These are phyloP conservation scores for Mormyrus iriodes DNA, from an alignment of 2,113 vertebrate genomes.

Conservation along the genomic window DNA sequence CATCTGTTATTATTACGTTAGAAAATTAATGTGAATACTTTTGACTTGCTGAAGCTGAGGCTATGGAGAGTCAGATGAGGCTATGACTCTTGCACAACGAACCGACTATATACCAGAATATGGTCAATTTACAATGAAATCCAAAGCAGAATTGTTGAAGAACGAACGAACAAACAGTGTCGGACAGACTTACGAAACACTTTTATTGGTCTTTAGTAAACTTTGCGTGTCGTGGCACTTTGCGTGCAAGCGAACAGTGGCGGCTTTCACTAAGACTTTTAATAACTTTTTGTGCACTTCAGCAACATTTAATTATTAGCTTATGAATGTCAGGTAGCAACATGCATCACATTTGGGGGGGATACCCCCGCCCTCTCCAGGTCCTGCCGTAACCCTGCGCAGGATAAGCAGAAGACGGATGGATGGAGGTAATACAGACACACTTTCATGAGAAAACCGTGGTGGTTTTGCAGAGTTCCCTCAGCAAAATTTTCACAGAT, in stretches of 20 bases:
- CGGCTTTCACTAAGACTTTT: not conserved
- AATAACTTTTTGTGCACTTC: not conserved
- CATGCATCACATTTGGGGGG: not conserved
- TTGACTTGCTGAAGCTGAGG: not conserved
- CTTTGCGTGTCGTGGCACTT: not conserved
- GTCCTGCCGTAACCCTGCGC: not conserved
- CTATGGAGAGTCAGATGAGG: not conserved
- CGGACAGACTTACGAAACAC: not conserved
- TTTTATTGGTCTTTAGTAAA: not conserved
- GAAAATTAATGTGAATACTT: not conserved
- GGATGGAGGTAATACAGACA: not conserved
- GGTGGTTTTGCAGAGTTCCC: not conserved
- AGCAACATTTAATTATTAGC: not conserved
- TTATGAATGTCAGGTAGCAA: not conserved
- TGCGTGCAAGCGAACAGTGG: not conserved
- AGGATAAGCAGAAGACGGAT: not conserved
- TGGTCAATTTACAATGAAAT: not conserved
- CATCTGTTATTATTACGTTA: not conserved
- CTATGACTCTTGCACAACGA: not conserved
- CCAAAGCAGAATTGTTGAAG: not conserved
- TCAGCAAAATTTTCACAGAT: not conserved
- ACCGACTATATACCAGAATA: not conserved
- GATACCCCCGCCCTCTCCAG: no score
- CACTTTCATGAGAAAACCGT: not conserved
- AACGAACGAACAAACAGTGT: not conserved